Percentiles rank a stretch among this genome's conserved stretches.
Conservation (phyloP, 2,113 vertebrate species). For the Caloenas nicobarica region DNA sequence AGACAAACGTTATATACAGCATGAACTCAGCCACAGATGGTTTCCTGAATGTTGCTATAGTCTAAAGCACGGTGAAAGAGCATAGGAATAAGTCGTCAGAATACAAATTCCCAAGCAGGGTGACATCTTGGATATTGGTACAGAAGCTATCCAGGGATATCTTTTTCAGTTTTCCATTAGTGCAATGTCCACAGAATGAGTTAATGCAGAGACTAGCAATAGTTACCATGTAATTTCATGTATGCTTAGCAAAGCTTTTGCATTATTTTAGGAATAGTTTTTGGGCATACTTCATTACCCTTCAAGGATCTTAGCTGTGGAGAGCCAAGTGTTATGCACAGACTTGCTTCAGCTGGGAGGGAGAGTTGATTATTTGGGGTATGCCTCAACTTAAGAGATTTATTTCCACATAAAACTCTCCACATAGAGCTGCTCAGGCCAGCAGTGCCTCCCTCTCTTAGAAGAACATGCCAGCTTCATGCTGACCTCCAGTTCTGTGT, state of each 20-base stretch:
- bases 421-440: background rate
- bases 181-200: background rate
- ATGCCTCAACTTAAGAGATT: background rate
- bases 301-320: background rate
- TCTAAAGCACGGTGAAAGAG: background rate
- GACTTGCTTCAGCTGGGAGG: background rate
- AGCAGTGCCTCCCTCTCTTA: background rate
- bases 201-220: background rate
- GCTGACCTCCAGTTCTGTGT: background rate
- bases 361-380: background rate
- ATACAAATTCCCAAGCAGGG: background rate
- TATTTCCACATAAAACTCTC: background rate
- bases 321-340: background rate
- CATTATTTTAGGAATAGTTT: background rate
- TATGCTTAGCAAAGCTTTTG: background rate
- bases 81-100: background rate
- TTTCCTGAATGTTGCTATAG: background rate
- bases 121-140: background rate
- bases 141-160: background rate
- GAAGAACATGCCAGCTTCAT: background rate
- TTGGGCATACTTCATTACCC: background rate
- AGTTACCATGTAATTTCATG: background rate
- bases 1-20: background rate
- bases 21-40: background rate
- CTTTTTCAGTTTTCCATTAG: background rate